Evolutionary conservation across 2,888 invertebrate genomes (phyloP).

Genomic region (Heteropelma amictum): DNA sequence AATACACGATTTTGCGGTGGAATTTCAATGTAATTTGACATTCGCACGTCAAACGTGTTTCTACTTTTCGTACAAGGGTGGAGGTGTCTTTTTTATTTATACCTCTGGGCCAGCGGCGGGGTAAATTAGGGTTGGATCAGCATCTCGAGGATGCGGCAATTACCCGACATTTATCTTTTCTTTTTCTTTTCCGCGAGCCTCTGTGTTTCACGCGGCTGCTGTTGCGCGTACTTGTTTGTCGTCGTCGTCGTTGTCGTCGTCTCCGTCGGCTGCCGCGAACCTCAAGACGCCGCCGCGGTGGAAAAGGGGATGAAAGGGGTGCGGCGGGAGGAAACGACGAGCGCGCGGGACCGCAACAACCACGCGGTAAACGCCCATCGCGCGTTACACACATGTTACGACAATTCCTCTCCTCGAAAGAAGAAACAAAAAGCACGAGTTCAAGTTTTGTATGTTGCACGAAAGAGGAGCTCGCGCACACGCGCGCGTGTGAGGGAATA

Average conservation of each 20-base stretch:
- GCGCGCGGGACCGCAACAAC: conserved; percentile 72
- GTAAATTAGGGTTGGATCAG: conserved; percentile 68
- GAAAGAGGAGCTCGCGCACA: conserved; percentile 60
- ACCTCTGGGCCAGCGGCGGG: too few species aligned
- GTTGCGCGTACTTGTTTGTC: conserved; percentile 27
- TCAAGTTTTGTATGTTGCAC: conserved; percentile 62
- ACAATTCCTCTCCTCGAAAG: conserved; percentile 46
- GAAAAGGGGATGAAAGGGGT: conserved; percentile 56
- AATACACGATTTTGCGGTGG: too few species aligned
- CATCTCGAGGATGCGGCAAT: conserved; percentile 75
- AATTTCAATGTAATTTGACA: too few species aligned
- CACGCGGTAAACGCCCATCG: conserved; percentile 76
- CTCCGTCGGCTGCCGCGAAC: conserved; percentile 28
- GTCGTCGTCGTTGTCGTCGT: background rate
- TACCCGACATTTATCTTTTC: too few species aligned
- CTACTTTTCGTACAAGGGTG: too few species aligned
- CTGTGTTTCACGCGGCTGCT: conserved; percentile 63
- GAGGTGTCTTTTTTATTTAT: too few species aligned
- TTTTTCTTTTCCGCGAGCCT: conserved; percentile 60
- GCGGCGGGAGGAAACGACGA: conserved; percentile 63
- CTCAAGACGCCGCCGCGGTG: conserved; percentile 28
- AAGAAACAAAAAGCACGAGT: conserved; percentile 14
- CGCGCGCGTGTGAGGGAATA: too few species aligned
- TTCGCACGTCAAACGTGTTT: too few species aligned
- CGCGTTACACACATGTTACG: conserved; percentile 77